Evolutionary conservation across 92 coral and sea anemone genomes (phyloP).

Genomic region (Ricordea florida): DNA sequence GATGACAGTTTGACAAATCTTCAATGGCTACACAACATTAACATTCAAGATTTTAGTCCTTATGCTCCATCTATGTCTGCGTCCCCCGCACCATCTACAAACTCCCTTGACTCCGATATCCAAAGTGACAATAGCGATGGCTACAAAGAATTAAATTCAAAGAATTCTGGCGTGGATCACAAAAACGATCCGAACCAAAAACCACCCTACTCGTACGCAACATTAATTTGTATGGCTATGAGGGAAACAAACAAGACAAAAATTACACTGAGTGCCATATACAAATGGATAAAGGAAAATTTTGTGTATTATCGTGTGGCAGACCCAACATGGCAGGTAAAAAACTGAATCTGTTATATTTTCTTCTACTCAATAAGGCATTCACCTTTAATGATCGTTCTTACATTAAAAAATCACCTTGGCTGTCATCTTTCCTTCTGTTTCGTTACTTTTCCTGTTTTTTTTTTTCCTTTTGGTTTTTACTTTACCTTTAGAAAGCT

Average conservation of each 20-base stretch:
- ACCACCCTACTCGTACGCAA: constrained; percentile 98
- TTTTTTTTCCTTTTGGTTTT: no score
- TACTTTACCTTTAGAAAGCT: no score
- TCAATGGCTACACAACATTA: constrained; percentile 93
- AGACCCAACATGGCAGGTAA: constrained; percentile 99
- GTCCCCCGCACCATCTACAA: constrained; percentile 60
- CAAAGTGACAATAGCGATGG: constrained; percentile 86
- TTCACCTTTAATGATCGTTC: no score
- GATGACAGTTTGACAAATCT: constrained; percentile 95
- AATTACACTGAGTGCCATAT: constrained; percentile 96
- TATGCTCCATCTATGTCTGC: constrained; percentile 49
- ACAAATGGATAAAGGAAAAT: constrained; percentile 97
- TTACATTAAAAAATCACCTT: no score
- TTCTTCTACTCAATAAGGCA: neutral
- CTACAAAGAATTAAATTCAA: constrained; percentile 58
- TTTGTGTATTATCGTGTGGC: constrained; percentile 93
- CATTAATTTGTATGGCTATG: constrained; percentile 99
- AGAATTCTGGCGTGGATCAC: constrained; percentile 85
- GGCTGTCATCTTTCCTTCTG: no score
- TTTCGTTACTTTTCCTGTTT: no score
- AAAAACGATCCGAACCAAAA: constrained; percentile 88
- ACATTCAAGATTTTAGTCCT: constrained; percentile 86
- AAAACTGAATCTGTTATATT: neutral
- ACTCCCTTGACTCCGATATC: constrained; percentile 75
- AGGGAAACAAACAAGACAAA: constrained; percentile 93